A percentile compares a stretch with the other conserved stretches of the same genome.
Evolutionary conservation across 2,797 vertebrate genomes (phyloP).

Genomic region (Momotus momota): DNA sequence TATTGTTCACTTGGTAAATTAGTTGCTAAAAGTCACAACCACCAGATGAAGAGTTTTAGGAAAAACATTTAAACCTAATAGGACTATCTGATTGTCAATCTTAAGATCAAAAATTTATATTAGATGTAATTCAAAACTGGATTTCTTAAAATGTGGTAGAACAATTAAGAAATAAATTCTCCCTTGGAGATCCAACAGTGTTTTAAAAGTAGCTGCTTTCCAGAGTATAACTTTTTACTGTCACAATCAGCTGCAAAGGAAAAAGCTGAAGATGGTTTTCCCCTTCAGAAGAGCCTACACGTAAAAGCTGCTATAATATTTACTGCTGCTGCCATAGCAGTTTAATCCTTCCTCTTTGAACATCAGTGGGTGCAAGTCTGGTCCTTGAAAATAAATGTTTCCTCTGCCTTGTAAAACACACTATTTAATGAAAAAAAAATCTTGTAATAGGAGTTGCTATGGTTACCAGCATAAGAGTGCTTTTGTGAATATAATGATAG

Average conservation of each 20-base stretch:
- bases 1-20: neutral
- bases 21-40: neutral
- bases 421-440: neutral
- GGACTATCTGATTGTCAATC: neutral
- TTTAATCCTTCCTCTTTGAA: slow-evolving; percentile 10
- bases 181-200: neutral
- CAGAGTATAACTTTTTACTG: slow-evolving; percentile 3
- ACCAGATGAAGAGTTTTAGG: neutral
- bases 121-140: neutral
- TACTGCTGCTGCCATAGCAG: neutral
- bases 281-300: neutral
- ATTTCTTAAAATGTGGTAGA: slow-evolving; percentile 6
- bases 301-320: slow-evolving; percentile 14
- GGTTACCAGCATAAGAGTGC: neutral
- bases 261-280: neutral
- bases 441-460: neutral
- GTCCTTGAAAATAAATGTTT: neutral
- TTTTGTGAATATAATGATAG: neutral
- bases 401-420: neutral
- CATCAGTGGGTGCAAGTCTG: neutral
- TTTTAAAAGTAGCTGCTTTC: slow-evolving; percentile 9
- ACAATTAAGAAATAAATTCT: slow-evolving; percentile 44
- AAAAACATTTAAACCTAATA: neutral
- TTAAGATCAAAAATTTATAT: neutral
- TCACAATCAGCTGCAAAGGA: neutral